These are phyloP conservation scores for Drosophila tsacasi DNA, from an alignment of 1,140 invertebrate species.

Conservation along the genomic window DNA sequence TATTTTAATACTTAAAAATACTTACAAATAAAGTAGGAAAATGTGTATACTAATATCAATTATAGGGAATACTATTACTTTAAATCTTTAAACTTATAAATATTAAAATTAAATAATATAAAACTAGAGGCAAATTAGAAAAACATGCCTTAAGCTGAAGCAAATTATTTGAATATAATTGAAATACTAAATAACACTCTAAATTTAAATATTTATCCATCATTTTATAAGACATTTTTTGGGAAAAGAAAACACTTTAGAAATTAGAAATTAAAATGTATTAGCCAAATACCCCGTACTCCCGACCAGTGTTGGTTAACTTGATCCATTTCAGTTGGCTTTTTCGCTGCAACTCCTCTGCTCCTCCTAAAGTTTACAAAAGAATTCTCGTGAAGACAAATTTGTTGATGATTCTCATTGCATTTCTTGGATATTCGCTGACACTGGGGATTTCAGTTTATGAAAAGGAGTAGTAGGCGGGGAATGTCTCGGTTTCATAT, in stretches of 20 bases:
- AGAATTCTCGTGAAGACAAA: constrained; percentile 31
- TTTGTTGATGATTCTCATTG: constrained; percentile 41
- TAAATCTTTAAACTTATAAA: too few relatives aligned
- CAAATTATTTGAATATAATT: too few relatives aligned
- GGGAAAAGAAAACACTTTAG: too few relatives aligned
- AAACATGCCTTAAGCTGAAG: too few relatives aligned
- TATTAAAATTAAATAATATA: too few relatives aligned
- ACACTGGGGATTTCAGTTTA: constrained; percentile 28
- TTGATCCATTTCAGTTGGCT: constrained; percentile 2
- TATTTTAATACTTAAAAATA: not conserved
- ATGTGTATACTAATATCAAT: too few relatives aligned
- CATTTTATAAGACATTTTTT: too few relatives aligned
- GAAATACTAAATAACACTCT: too few relatives aligned
- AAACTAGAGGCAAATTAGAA: too few relatives aligned
- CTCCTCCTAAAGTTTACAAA: not conserved
- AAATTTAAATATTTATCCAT: too few relatives aligned
- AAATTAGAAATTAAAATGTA: not conserved
- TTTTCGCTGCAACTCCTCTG: constrained; percentile 1
- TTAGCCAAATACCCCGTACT: not conserved
- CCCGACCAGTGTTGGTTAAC: constrained; percentile 28
- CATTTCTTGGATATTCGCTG: constrained; percentile 35
- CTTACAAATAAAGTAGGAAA: not conserved
- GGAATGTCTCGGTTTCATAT: constrained; percentile 37
- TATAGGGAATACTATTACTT: too few relatives aligned
- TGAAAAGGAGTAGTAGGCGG: constrained; percentile 40